Conservation (phyloP, 2,113 vertebrate species). For the Butastur rufipennis region DNA sequence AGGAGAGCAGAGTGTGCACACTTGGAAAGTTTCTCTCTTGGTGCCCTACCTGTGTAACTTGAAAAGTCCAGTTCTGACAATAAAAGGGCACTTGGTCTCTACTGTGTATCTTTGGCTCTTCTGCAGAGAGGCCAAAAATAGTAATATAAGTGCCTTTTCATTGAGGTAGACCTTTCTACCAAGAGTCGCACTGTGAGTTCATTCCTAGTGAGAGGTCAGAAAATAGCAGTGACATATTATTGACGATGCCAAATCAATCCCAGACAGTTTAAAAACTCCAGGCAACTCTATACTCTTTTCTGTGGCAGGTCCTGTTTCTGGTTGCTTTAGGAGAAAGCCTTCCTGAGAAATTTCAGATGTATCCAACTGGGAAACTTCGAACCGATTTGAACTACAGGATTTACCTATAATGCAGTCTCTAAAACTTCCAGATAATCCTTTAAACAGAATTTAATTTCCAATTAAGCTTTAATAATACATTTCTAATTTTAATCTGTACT, state of each 20-base stretch:
- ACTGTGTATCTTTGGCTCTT: not conserved
- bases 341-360: not conserved
- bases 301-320: not conserved
- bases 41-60: not conserved
- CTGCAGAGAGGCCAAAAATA: not conserved
- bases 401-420: not conserved
- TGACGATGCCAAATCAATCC: not conserved
- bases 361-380: not conserved
- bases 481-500: not conserved
- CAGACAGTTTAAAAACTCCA: not conserved
- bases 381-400: not conserved
- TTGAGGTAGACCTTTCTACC: not conserved
- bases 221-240: not conserved
- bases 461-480: not conserved
- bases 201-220: not conserved
- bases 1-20: accelerated
- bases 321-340: not conserved
- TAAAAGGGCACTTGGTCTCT: not conserved
- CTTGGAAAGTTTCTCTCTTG: not conserved
- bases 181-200: not conserved
- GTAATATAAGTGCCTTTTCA: not conserved
- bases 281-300: not conserved
- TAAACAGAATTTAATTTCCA: not conserved
- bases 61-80: not conserved
- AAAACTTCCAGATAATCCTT: not conserved